These are phyloP conservation scores for Stenopsyche tienmushanensis DNA, from an alignment of 1,140 invertebrate species.

Conservation along the genomic window DNA sequence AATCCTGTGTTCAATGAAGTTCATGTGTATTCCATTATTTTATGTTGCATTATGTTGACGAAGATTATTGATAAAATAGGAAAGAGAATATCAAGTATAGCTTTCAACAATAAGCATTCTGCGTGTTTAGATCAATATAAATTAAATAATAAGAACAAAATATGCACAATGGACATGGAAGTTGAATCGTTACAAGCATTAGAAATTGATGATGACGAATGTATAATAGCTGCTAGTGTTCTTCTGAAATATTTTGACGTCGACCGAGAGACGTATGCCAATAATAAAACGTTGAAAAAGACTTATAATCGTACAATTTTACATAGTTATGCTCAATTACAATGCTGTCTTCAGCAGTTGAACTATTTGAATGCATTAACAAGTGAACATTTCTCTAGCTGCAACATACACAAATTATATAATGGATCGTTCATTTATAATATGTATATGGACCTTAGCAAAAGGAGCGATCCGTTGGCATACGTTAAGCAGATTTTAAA, in stretches of 20 bases:
- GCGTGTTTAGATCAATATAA: slow-evolving; percentile 48
- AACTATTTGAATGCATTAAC: slow-evolving; percentile 67
- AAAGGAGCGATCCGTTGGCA: slow-evolving; percentile 52
- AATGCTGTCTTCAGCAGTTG: slow-evolving; percentile 63
- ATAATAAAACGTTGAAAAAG: slow-evolving; percentile 58
- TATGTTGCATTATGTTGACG: slow-evolving; percentile 61
- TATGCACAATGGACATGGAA: not conserved
- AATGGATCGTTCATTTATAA: slow-evolving; percentile 77
- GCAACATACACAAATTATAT: slow-evolving; percentile 60
- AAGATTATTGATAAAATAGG: slow-evolving; percentile 64
- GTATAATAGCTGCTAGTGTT: slow-evolving; percentile 59
- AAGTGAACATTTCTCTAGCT: slow-evolving; percentile 56
- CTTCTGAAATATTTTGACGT: slow-evolving; percentile 66
- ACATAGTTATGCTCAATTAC: slow-evolving; percentile 72
- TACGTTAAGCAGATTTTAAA: slow-evolving; percentile 57
- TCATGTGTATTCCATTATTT: slow-evolving; percentile 62
- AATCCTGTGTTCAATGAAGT: slow-evolving; percentile 44
- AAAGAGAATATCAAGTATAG: slow-evolving; percentile 51
- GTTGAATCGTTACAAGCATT: slow-evolving; percentile 51
- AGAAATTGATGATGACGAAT: slow-evolving; percentile 58
- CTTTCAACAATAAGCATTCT: slow-evolving; percentile 51
- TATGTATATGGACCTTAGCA: slow-evolving; percentile 60
- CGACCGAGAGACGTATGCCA: slow-evolving; percentile 58
- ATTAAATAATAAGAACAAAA: slow-evolving; percentile 1
- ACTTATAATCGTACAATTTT: slow-evolving; percentile 62